Evolutionary conservation across 2,797 vertebrate species (phyloP).

Genomic region (Triplophysa bombifrons): DNA sequence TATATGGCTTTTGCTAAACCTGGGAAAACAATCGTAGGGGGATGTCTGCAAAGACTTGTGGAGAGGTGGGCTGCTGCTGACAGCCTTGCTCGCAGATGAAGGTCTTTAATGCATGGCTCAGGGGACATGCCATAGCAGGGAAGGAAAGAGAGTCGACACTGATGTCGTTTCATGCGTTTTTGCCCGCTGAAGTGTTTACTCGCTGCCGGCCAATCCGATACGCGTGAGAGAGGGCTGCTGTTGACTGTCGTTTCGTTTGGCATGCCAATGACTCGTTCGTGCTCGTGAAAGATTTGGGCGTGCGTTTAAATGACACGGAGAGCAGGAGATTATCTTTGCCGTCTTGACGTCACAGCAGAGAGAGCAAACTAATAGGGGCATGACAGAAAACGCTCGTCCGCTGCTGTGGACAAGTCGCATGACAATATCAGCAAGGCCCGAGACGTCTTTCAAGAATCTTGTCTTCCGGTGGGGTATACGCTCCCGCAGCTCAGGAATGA

Average conservation of each 20-base stretch:
- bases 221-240: slow-evolving; percentile 35
- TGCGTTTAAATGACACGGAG: slow-evolving; percentile 15
- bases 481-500: not conserved
- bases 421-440: slow-evolving; percentile 2
- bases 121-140: slow-evolving; percentile 47
- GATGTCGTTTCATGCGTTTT: slow-evolving; percentile 48
- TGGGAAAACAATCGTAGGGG: slow-evolving; percentile 48
- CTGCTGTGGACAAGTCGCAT: slow-evolving; percentile 13
- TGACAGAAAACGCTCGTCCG: not conserved
- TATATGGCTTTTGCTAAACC: slow-evolving; percentile 46
- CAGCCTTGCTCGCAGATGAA: slow-evolving; percentile 50
- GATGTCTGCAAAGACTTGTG: slow-evolving; percentile 49
- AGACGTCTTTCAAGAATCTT: not conserved
- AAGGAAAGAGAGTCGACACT: slow-evolving; percentile 33
- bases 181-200: slow-evolving; percentile 48
- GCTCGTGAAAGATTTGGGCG: slow-evolving; percentile 7
- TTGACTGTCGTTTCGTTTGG: slow-evolving; percentile 21
- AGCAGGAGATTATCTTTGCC: slow-evolving; percentile 9
- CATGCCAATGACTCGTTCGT: slow-evolving; percentile 16
- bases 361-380: slow-evolving; percentile 5
- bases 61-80: slow-evolving; percentile 48
- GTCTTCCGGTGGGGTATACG: not conserved
- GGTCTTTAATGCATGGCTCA: slow-evolving; percentile 55
- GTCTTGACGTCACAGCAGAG: not conserved
- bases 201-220: slow-evolving; percentile 33